Conservation (phyloP, 2,797 vertebrate genomes). For the Pempheris klunzingeri region DNA sequence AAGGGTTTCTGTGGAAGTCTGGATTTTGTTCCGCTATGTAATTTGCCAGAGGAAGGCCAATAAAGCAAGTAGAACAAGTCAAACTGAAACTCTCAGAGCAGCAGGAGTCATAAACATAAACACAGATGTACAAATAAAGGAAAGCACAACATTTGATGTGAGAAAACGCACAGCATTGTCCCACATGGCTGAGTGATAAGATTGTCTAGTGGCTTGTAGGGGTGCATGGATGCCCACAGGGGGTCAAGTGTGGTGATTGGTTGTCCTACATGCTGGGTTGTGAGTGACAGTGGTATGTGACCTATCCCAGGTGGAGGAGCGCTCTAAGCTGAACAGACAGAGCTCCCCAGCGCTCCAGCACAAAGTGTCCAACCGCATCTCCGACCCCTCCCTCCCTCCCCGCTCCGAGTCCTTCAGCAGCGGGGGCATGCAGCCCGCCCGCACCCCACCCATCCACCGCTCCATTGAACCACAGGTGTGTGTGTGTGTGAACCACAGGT, state of each 20-base stretch:
- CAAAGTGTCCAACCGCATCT: constrained; percentile 94
- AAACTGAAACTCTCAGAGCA: neutral
- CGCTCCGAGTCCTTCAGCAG: constrained; percentile 97
- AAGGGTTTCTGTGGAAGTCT: constrained; percentile 20
- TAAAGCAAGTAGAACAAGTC: neutral
- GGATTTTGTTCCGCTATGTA: accelerated
- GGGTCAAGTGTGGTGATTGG: constrained; percentile 35
- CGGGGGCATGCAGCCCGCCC: constrained; percentile 91
- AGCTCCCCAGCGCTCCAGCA: constrained; percentile 95
- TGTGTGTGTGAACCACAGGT: constrained; percentile 57
- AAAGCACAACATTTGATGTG: neutral
- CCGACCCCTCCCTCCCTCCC: constrained; percentile 94
- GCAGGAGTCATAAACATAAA: neutral
- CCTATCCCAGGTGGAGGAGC: constrained; percentile 92
- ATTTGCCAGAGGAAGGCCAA: accelerated
- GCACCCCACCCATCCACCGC: constrained; percentile 92
- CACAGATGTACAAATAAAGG: neutral
- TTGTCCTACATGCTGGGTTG: constrained; percentile 42
- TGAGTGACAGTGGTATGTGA: constrained; percentile 73
- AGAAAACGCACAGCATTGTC: neutral
- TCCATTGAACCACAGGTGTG: constrained; percentile 94
- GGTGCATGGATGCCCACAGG: constrained; percentile 14
- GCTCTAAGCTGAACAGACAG: constrained; percentile 95
- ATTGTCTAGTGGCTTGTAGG: constrained; percentile 55
- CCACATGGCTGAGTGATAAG: constrained; percentile 29